Evolutionary conservation across 2,113 vertebrate species (phyloP).

Genomic region (Cephalopterus ornatus): DNA sequence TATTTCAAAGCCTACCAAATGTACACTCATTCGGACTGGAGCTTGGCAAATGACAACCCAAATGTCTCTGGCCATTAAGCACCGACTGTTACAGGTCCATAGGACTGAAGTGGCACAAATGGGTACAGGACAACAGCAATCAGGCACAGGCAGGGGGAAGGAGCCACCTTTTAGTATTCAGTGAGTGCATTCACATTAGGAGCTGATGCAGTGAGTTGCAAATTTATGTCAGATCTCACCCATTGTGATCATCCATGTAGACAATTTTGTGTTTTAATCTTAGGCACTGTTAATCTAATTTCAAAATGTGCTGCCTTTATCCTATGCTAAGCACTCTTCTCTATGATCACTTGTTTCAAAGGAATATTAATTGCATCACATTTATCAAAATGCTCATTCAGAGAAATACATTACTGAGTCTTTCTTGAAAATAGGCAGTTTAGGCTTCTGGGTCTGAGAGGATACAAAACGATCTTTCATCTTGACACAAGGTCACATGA

Average conservation of each 20-base stretch:
- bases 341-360: neutral
- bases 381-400: conserved; percentile 37
- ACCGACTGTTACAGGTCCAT: neutral
- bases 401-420: neutral
- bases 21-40: neutral
- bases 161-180: neutral
- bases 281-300: neutral
- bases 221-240: neutral
- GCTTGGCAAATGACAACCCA: neutral
- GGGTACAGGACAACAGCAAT: neutral
- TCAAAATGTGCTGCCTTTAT: neutral
- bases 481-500: neutral
- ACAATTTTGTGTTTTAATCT: neutral
- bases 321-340: neutral
- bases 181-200: neutral
- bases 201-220: neutral
- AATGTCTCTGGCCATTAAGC: neutral
- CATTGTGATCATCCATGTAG: neutral
- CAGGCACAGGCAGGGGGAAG: neutral
- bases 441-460: conserved; percentile 10
- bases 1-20: neutral
- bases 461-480: conserved; percentile 10
- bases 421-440: conserved; percentile 50
- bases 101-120: neutral
- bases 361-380: conserved; percentile 36